A percentile compares a stretch with the other conserved stretches of the same genome.
These are phyloP conservation scores for Nasonovia ribisnigri DNA, from an alignment of 2,888 invertebrate species.

Conservation along the genomic window DNA sequence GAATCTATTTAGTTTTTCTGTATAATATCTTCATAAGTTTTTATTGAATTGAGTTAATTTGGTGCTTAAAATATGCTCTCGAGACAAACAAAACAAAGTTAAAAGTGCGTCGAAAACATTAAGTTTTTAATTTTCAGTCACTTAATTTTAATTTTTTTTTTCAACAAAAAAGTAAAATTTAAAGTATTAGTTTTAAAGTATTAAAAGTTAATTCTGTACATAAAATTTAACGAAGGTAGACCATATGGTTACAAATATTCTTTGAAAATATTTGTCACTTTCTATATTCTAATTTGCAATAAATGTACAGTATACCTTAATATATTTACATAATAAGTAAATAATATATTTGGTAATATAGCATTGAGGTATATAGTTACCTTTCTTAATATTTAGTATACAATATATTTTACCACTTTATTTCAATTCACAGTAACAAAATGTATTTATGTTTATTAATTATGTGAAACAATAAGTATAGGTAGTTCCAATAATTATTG, in stretches of 20 bases:
- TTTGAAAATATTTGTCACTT: background rate
- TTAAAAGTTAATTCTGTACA: background rate
- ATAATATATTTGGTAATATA: background rate
- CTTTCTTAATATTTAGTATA: too few relatives aligned
- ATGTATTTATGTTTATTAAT: too few relatives aligned
- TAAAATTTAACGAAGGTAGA: background rate
- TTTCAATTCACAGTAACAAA: background rate
- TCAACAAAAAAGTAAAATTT: background rate
- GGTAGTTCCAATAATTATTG: too few relatives aligned
- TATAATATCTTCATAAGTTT: constrained; percentile 17
- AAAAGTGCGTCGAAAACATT: background rate
- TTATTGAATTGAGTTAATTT: background rate
- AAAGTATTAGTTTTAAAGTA: background rate
- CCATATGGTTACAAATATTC: background rate
- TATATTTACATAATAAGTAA: background rate
- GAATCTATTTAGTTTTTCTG: background rate
- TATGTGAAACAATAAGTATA: too few relatives aligned
- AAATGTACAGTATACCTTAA: background rate
- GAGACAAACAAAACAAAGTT: background rate
- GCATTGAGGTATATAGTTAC: too few relatives aligned
- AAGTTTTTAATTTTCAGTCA: background rate
- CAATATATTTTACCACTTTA: background rate
- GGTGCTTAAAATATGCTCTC: background rate
- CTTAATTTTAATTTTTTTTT: background rate
- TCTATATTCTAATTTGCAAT: background rate